These are phyloP conservation scores for Catamblyrhynchus diadema DNA, from an alignment of 2,797 vertebrate genomes.

Conservation along the genomic window DNA sequence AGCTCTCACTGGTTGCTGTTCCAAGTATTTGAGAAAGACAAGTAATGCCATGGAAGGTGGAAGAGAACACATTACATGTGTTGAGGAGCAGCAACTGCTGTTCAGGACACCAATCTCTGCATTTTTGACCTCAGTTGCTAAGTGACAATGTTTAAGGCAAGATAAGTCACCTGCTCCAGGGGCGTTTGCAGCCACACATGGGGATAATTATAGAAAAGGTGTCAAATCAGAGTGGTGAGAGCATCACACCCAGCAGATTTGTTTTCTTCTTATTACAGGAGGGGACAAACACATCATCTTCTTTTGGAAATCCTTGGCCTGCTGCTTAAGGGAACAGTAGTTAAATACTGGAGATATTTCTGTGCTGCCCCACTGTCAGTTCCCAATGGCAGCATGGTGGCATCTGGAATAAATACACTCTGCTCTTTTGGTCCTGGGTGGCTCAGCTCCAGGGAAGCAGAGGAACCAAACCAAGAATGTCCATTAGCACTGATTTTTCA, in stretches of 20 bases:
- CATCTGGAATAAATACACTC: conserved; percentile 78
- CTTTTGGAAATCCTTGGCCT: conserved; percentile 72
- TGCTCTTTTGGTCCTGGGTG: conserved; percentile 76
- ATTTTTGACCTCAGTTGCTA: neutral
- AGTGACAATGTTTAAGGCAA: neutral
- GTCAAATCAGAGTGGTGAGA: neutral
- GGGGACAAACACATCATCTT: conserved; percentile 22
- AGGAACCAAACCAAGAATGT: neutral
- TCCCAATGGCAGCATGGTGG: conserved; percentile 74
- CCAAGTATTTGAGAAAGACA: neutral
- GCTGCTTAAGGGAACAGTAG: conserved; percentile 69
- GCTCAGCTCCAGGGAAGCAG: conserved; percentile 65
- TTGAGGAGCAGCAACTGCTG: neutral
- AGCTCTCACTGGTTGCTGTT: neutral
- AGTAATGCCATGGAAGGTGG: rapidly evolving
- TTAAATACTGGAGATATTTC: conserved; percentile 81
- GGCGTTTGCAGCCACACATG: neutral
- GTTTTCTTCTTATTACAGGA: conserved; percentile 40
- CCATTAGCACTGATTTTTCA: neutral
- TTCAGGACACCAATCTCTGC: neutral
- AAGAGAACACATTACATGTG: neutral
- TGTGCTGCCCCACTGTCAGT: conserved; percentile 81
- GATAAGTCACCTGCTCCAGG: neutral
- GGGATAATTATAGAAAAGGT: neutral
- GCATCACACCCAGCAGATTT: neutral